phyloP scores from a whole-genome alignment of 2,888 invertebrate genomes.

The Caradrina clavipalpis region DNA sequence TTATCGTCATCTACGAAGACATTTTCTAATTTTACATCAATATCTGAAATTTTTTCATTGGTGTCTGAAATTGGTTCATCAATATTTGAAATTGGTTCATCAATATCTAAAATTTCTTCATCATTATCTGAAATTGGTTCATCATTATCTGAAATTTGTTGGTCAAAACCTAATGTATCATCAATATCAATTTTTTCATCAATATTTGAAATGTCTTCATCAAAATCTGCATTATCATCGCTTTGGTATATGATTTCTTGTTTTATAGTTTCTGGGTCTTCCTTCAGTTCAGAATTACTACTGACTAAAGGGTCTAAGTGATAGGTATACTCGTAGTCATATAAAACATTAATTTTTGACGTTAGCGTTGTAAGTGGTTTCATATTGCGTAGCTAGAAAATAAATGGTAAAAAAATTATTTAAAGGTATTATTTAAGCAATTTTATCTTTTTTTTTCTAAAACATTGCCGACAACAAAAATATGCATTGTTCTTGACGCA shows the following conservation, averaged over 20 bases:
- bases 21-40: background rate
- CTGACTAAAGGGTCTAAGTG: conserved; percentile 36
- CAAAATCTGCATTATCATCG: conserved; percentile 30
- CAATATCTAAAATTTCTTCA: background rate
- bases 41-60: background rate
- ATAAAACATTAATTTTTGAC: conserved; percentile 16
- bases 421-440: no score
- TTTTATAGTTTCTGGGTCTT: conserved; percentile 34
- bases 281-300: conserved; percentile 12
- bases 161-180: background rate
- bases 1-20: background rate
- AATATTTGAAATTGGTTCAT: no score
- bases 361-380: conserved; percentile 47
- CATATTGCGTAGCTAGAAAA: conserved; percentile 35
- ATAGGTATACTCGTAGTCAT: conserved; percentile 33
- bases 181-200: no score
- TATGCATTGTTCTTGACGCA: no score
- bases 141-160: background rate
- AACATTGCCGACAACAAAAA: no score
- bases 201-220: conserved; percentile 4
- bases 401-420: no score
- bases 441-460: no score
- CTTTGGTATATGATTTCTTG: conserved; percentile 39
- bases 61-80: no score
- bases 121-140: conserved; percentile 28